A percentile compares a stretch with the other conserved stretches of the same genome.
Conservation (phyloP, 1,140 invertebrate species). For the Papilio xuthus region DNA sequence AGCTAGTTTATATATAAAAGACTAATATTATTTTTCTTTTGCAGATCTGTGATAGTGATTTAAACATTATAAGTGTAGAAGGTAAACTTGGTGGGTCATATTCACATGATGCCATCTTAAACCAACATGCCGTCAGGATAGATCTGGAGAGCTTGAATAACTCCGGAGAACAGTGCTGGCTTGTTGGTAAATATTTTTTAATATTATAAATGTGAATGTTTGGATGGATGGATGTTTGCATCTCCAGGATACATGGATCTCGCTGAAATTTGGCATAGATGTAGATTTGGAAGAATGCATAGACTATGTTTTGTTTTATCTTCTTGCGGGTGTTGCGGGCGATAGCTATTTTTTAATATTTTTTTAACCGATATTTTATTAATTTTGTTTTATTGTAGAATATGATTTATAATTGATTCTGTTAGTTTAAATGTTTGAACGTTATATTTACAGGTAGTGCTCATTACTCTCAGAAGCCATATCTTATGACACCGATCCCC, state of each 20-base stretch:
- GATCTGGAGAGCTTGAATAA: conserved; percentile 67
- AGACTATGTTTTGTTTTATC: too few relatives aligned
- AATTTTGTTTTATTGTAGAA: too few relatives aligned
- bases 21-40: conserved; percentile 9
- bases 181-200: conserved; percentile 56
- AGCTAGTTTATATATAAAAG: too few relatives aligned
- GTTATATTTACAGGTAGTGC: conserved; percentile 56
- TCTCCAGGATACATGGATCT: too few relatives aligned
- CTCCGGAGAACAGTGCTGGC: conserved; percentile 65
- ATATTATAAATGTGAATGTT: background rate
- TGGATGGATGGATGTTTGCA: too few relatives aligned
- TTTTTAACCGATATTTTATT: too few relatives aligned
- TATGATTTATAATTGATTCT: background rate
- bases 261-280: too few relatives aligned
- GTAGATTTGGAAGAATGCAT: too few relatives aligned
- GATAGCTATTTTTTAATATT: too few relatives aligned
- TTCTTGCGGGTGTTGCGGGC: too few relatives aligned
- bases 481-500: conserved; percentile 71
- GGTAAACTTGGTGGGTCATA: conserved; percentile 60
- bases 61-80: conserved; percentile 65
- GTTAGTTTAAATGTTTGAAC: background rate
- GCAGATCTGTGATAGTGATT: conserved; percentile 72
- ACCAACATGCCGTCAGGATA: conserved; percentile 63
- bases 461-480: conserved; percentile 65
- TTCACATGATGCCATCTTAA: conserved; percentile 63